Conservation (phyloP, 2,113 vertebrate species). For the Plestiodon gilberti region DNA sequence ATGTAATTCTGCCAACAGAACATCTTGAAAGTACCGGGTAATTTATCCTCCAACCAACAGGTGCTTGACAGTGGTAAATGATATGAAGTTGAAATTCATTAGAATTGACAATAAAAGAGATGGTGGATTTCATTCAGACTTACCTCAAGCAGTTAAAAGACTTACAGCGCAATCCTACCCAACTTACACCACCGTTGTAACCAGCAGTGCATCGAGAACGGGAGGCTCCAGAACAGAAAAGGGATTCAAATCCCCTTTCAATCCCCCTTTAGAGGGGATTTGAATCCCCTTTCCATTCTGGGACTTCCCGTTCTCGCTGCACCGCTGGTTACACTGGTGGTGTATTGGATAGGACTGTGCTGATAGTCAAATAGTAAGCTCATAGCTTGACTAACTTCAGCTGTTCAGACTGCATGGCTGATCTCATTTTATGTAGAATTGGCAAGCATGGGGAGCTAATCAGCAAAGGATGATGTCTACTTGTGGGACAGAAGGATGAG, state of each 20-base stretch:
- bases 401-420: background rate
- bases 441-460: background rate
- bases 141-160: background rate
- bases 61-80: constrained; percentile 52
- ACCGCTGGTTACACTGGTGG: too few relatives aligned
- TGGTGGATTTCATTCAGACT: constrained; percentile 17
- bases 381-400: constrained; percentile 3
- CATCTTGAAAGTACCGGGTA: constrained; percentile 33
- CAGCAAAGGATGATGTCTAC: background rate
- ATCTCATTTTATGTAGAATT: background rate
- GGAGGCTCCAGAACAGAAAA: too few relatives aligned
- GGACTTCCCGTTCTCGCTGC: too few relatives aligned
- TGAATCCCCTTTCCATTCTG: too few relatives aligned
- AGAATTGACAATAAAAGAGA: constrained; percentile 18
- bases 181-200: too few relatives aligned
- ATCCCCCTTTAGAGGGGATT: too few relatives aligned
- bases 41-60: constrained; percentile 60
- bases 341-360: too few relatives aligned
- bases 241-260: too few relatives aligned
- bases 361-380: constrained; percentile 4
- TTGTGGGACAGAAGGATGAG: background rate
- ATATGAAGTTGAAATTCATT: background rate
- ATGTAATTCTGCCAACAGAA: constrained; percentile 34
- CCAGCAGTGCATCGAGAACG: too few relatives aligned
- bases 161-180: too few relatives aligned